Percentiles rank a stretch among this genome's conserved stretches.
These are phyloP conservation scores for Trichomalopsis sarcophagae DNA, from an alignment of 1,140 invertebrate genomes.

Conservation along the genomic window DNA sequence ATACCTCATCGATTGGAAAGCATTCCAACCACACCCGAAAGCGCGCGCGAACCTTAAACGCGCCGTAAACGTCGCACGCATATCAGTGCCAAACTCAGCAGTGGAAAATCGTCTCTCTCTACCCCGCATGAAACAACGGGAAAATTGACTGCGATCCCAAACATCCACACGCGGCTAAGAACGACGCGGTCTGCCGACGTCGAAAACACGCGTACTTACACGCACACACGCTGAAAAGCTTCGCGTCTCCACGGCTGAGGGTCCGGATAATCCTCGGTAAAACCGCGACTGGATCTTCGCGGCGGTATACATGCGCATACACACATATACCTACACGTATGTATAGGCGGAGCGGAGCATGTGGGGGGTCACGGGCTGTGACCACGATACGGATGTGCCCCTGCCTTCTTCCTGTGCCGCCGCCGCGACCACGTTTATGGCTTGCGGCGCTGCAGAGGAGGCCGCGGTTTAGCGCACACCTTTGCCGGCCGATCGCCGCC, in stretches of 20 bases:
- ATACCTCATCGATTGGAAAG: no score
- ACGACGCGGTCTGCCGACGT: slow-evolving; percentile 9
- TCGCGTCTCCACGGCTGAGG: neutral
- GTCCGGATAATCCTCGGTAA: slow-evolving; percentile 71
- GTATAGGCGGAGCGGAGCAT: slow-evolving; percentile 52
- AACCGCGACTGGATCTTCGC: slow-evolving; percentile 58
- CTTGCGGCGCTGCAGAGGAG: neutral
- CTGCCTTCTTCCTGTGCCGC: slow-evolving; percentile 71
- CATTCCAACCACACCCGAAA: neutral
- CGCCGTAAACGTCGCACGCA: neutral
- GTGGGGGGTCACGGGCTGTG: slow-evolving; percentile 74
- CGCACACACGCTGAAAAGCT: neutral
- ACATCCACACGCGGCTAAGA: neutral
- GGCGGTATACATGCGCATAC: neutral
- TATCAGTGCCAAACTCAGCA: neutral
- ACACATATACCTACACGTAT: neutral
- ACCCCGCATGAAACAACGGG: neutral
- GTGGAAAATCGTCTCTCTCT: slow-evolving; percentile 7
- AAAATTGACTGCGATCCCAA: neutral
- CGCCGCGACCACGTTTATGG: slow-evolving; percentile 4
- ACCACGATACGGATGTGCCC: slow-evolving; percentile 76
- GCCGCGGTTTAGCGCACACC: neutral
- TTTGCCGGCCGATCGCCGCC: neutral
- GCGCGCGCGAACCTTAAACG: neutral
- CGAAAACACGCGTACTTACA: neutral